Evolutionary conservation across 2,113 vertebrate genomes (phyloP), one percentile per base, ranked within the genome.

Genomic region (Dipodomys ordii): DNA sequence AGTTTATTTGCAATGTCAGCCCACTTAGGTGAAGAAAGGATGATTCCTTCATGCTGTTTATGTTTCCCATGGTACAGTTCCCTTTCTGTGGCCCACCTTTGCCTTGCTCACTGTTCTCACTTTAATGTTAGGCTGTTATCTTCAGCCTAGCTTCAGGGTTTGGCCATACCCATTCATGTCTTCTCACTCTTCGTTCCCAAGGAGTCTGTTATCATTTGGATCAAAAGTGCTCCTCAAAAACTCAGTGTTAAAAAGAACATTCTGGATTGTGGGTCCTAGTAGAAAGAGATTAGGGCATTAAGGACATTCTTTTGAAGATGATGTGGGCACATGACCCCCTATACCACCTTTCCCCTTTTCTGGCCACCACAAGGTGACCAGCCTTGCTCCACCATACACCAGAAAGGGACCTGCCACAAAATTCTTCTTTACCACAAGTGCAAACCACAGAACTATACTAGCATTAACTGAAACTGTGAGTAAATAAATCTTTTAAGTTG

Each of bases 11-110:
- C 0, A 15, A 9, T 46, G 6, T 83, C 35, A 68, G 2, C 22
- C 25, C 3, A 16, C 18, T 1, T 1, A 49, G 19, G 22, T 0
- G 11, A 91, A 69, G 20, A 19, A 1, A n/a, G 16, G 13, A 2
- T 25, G 23, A 6, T 11, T 64, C 20, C 8, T 49, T 77, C 72
- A 8, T 44, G 83, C n/a, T 80, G 39, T 12, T 73, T 22, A 76
- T 18, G 0, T 18, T 74, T 91, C 81, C 32, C 18, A 0, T 72
- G 28, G 6, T 39, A 5, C 35, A 73, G 0, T 19, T 3, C 8
- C 35, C 53, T 72, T 88, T 4, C 35, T 25, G 2, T 62, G 10
- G 35, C 23, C 53, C 25, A 25, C 30, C 22, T 7, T 1, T 57
- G 15, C 10, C 11, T 88, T 60, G 53, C 6, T 25, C 6, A 15